phyloP scores from a whole-genome alignment of 2,113 vertebrate species.

The Cephalopholis sonnerati region DNA sequence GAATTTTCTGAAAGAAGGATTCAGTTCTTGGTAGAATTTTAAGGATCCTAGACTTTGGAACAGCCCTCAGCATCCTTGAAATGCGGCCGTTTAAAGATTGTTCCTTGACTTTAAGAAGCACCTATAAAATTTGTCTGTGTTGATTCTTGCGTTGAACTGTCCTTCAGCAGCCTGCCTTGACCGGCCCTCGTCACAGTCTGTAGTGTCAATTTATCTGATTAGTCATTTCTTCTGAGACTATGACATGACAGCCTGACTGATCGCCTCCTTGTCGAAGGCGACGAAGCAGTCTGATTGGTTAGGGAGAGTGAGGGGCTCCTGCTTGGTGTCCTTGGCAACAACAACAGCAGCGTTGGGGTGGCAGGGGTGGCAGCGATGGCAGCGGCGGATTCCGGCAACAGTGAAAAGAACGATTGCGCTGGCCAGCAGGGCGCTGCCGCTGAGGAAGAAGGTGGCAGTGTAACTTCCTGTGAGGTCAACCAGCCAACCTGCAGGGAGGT shows the following conservation, averaged over 20 bases:
- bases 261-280: slow-evolving; percentile 31
- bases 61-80: too few relatives aligned
- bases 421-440: slow-evolving; percentile 91
- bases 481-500: slow-evolving; percentile 88
- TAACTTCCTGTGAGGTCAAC: slow-evolving; percentile 93
- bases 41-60: too few relatives aligned
- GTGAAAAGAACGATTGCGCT: slow-evolving; percentile 87
- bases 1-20: too few relatives aligned
- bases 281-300: slow-evolving; percentile 45
- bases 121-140: background rate
- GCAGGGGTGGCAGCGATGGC: slow-evolving; percentile 78
- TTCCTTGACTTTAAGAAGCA: too few relatives aligned
- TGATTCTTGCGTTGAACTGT: background rate
- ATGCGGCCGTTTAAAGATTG: too few relatives aligned
- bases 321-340: slow-evolving; percentile 16
- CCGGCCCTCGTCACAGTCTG: background rate
- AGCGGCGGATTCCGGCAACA: slow-evolving; percentile 82
- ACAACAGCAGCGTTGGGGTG: accelerated
- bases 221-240: background rate
- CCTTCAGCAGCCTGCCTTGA: too few relatives aligned
- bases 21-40: too few relatives aligned
- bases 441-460: slow-evolving; percentile 91
- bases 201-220: background rate
- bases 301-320: slow-evolving; percentile 65
- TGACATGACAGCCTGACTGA: background rate